These are phyloP conservation scores for Alethe diademata DNA, from an alignment of 2,113 vertebrate species.

Conservation along the genomic window DNA sequence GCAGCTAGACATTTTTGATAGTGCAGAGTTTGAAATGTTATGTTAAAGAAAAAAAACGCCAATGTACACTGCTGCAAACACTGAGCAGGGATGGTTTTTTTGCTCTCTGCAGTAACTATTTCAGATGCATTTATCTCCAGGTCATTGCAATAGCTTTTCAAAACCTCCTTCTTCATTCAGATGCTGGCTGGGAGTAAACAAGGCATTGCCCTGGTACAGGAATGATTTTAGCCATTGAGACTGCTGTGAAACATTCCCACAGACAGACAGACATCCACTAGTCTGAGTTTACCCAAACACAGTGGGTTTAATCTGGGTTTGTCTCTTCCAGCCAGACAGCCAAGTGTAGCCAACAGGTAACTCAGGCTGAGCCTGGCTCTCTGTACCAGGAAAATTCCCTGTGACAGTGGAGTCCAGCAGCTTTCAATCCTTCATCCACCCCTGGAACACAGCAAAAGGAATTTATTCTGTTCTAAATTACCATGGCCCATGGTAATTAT, in stretches of 20 bases:
- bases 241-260: neutral
- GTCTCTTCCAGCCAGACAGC: neutral
- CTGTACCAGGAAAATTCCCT: neutral
- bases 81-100: neutral
- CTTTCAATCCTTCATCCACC: neutral
- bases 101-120: neutral
- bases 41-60: neutral
- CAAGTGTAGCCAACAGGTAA: neutral
- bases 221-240: neutral
- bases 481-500: neutral
- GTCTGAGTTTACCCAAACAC: neutral
- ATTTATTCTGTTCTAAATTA: neutral
- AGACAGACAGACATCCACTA: no score
- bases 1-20: neutral
- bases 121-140: neutral
- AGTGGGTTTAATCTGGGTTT: neutral
- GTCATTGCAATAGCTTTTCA: neutral
- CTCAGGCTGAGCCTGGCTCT: neutral
- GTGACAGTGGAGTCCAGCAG: neutral
- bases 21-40: neutral
- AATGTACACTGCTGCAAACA: neutral
- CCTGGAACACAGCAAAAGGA: neutral
- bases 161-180: neutral
- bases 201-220: neutral
- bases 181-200: neutral